Conservation (phyloP, 92 coral and sea anemone genomes). For the Parazoanthus swiftii region DNA sequence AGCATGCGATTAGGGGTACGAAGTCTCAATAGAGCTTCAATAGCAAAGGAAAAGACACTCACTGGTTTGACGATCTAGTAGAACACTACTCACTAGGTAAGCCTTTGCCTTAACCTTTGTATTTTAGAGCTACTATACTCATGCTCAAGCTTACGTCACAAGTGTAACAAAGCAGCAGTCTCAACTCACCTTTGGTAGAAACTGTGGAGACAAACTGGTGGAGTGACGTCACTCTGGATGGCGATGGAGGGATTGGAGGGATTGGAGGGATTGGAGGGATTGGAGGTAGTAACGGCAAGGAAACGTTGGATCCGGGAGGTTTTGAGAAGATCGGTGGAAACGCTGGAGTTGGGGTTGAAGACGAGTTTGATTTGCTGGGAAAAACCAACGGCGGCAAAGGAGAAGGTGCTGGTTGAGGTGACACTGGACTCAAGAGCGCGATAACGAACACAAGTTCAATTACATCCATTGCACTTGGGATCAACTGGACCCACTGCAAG, state of each 20-base stretch:
- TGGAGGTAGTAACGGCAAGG: not conserved
- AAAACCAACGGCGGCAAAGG: not conserved
- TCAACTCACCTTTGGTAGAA: not conserved
- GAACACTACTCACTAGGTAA: no score
- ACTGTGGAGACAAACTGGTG: not conserved
- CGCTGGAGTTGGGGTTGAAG: not conserved
- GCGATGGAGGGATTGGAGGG: not conserved
- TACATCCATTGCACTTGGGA: not conserved
- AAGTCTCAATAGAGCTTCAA: no score
- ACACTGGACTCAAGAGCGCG: not conserved
- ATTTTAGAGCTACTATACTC: no score
- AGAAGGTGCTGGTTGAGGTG: not conserved
- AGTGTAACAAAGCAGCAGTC: not conserved
- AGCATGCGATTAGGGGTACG: no score
- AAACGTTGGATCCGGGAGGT: not conserved
- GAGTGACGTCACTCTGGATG: not conserved
- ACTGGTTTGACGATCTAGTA: no score
- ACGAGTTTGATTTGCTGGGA: slow-evolving; percentile 2
- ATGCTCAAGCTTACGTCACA: no score
- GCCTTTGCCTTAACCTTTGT: no score
- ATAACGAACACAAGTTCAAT: not conserved
- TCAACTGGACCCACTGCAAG: not conserved
- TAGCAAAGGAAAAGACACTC: no score
- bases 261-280: not conserved
- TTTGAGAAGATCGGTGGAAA: not conserved